A percentile compares a stretch with the other conserved stretches of the same genome.
Evolutionary conservation across 2,797 vertebrate genomes (phyloP).

Genomic region (Eremophila alpestris): DNA sequence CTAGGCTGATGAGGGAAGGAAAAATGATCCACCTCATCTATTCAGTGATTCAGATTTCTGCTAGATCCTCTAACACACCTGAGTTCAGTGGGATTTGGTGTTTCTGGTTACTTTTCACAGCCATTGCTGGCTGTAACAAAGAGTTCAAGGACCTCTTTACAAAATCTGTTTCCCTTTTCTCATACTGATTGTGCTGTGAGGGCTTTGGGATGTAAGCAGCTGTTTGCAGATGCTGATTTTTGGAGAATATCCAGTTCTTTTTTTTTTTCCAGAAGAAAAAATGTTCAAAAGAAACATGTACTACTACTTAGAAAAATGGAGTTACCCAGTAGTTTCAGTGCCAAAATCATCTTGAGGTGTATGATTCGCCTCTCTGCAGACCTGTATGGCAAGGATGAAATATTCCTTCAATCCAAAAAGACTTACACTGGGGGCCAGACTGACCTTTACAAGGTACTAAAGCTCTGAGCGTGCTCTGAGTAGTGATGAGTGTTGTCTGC

Average conservation of each 20-base stretch:
- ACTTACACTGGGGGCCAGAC: fast-evolving
- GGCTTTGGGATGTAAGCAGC: not conserved
- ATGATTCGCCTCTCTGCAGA: not conserved
- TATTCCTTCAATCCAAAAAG: not conserved
- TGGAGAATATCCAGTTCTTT: not conserved
- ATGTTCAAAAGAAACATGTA: not conserved
- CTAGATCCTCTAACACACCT: not conserved
- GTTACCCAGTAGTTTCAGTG: not conserved
- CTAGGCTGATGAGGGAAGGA: not conserved
- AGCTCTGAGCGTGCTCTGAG: not conserved
- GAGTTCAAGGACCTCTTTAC: not conserved
- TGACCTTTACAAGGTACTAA: not conserved
- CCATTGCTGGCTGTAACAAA: not conserved
- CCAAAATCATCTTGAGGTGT: not conserved
- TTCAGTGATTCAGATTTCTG: not conserved
- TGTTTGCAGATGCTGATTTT: conserved; percentile 6
- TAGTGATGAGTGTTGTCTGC: not conserved
- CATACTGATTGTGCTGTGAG: not conserved
- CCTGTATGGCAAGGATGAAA: not conserved
- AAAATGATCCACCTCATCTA: not conserved
- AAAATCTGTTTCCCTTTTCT: not conserved
- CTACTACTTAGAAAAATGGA: not conserved
- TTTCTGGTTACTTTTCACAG: not conserved
- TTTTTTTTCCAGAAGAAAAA: not conserved
- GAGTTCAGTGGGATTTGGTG: not conserved